Conservation (phyloP, 2,888 invertebrate species). For the Phaonia tiefii region DNA sequence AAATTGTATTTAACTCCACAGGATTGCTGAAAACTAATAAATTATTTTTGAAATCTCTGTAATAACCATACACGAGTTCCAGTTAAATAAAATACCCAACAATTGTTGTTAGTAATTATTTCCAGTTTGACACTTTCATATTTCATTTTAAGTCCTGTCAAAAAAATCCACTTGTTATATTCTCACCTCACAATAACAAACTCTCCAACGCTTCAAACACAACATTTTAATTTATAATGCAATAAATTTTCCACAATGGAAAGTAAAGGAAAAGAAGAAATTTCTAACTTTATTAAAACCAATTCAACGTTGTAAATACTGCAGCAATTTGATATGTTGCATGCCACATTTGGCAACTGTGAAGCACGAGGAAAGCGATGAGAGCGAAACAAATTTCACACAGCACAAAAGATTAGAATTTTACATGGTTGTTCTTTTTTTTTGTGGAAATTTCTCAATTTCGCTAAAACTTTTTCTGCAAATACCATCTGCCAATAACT, state of each 20-base stretch:
- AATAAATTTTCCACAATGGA: slow-evolving; percentile 12
- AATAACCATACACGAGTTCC: no score
- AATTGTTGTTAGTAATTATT: no score
- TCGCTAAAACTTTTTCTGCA: slow-evolving; percentile 25
- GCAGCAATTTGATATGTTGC: slow-evolving; percentile 6
- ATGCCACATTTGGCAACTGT: slow-evolving; percentile 49
- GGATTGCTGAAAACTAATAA: no score
- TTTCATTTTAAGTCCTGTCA: neutral
- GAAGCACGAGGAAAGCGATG: no score
- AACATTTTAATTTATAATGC: slow-evolving; percentile 2
- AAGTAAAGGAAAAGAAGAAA: neutral
- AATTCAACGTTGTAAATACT: slow-evolving; percentile 23
- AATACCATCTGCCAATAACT: slow-evolving; percentile 12
- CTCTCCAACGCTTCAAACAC: neutral
- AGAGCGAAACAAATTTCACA: no score
- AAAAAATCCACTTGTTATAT: slow-evolving; percentile 19
- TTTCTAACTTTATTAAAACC: neutral
- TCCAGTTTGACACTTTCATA: slow-evolving; percentile 10
- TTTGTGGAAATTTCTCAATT: no score
- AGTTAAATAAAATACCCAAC: no score
- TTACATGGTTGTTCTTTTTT: no score
- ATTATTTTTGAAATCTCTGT: no score
- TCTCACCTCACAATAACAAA: neutral
- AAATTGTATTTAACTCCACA: no score
- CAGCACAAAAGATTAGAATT: no score